phyloP scores from a whole-genome alignment of 1,140 invertebrate genomes.

The Agrypnia vestita region DNA sequence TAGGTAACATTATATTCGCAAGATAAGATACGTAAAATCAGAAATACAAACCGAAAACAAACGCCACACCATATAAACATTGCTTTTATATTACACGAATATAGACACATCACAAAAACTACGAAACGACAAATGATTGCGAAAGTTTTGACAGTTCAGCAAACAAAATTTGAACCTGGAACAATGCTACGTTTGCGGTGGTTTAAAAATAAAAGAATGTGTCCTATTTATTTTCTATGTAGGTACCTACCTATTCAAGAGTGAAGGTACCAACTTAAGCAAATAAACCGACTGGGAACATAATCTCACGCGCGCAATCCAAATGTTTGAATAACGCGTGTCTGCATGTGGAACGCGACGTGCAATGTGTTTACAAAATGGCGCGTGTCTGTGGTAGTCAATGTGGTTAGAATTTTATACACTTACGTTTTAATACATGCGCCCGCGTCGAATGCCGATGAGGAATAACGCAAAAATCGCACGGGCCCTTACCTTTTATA shows the following conservation, averaged over 20 bases:
- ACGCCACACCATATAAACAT: too few species aligned
- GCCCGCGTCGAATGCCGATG: neutral
- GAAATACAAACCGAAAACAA: too few species aligned
- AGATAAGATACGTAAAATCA: too few species aligned
- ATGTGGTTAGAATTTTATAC: neutral
- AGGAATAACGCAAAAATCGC: constrained; percentile 21
- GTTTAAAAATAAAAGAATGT: neutral
- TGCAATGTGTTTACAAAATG: constrained; percentile 26
- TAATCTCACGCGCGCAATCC: constrained; percentile 18
- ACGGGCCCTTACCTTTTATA: constrained; percentile 39
- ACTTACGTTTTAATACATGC: constrained; percentile 34
- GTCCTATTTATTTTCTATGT: neutral
- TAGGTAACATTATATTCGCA: too few species aligned
- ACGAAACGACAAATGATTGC: neutral
- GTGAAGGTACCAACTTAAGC: neutral
- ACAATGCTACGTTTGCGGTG: neutral
- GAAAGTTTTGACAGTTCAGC: neutral
- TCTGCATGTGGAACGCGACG: constrained; percentile 10
- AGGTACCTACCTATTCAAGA: neutral
- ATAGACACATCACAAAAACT: too few species aligned
- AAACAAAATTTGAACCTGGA: neutral
- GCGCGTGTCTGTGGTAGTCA: neutral
- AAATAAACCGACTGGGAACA: neutral
- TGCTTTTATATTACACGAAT: too few species aligned
- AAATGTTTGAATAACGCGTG: constrained; percentile 20